Evolutionary conservation across 2,888 invertebrate genomes (phyloP).

Genomic region (Luperina testacea): DNA sequence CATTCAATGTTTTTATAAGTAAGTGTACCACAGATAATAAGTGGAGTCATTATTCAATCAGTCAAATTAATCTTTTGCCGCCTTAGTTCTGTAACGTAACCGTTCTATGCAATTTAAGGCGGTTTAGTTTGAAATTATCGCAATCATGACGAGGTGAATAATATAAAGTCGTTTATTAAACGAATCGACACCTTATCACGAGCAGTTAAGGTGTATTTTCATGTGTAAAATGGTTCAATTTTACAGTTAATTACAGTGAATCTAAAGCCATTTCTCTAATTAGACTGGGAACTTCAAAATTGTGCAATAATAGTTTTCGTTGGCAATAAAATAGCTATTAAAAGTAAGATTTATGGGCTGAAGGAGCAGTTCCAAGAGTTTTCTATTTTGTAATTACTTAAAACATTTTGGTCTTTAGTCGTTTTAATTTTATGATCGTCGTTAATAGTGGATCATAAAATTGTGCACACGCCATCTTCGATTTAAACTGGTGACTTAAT

Average conservation of each 20-base stretch:
- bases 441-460: constrained; percentile 31
- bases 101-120: constrained; percentile 59
- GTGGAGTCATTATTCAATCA: constrained; percentile 78
- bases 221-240: background rate
- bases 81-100: constrained; percentile 74
- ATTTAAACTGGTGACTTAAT: constrained; percentile 7
- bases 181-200: constrained; percentile 24
- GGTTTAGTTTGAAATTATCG: constrained; percentile 46
- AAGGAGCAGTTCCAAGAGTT: constrained; percentile 51
- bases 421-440: constrained; percentile 43
- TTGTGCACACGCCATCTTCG: constrained; percentile 27
- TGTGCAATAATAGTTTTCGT: constrained; percentile 80
- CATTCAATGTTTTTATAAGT: constrained; percentile 1
- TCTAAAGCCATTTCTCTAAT: constrained; percentile 79
- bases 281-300: constrained; percentile 76
- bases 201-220: constrained; percentile 30
- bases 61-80: constrained; percentile 81
- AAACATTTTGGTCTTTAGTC: constrained; percentile 37
- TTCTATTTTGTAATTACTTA: constrained; percentile 56
- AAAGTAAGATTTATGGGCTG: constrained; percentile 73
- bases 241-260: constrained; percentile 62
- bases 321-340: constrained; percentile 78
- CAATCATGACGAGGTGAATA: constrained; percentile 47
- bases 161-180: constrained; percentile 25
- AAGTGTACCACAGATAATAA: constrained; percentile 67